Evolutionary conservation across 2,113 vertebrate species (phyloP), one percentile per base, ranked within the genome.

Genomic region (Erpornis zantholeuca): DNA sequence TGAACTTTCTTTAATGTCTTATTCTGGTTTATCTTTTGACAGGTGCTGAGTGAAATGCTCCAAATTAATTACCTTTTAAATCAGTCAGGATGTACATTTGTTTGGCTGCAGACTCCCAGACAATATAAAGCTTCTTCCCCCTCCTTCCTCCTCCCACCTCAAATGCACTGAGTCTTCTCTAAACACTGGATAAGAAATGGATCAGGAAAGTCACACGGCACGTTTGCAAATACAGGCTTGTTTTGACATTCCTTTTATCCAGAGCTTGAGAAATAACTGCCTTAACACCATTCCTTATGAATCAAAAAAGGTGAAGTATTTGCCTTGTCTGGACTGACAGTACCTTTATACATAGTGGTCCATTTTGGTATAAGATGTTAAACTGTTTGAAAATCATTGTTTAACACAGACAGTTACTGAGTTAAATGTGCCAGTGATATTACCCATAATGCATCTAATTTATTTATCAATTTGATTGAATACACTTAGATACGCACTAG

Each of bases 21-120:
- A 71, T 38, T 69, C 53, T 50, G 52, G 19, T 92, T 97, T 97
- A 95, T 97, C 95, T 95, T 95, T 83, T 24, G 70, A 13, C 94
- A 97, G 88, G 94, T 96, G 92, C 91, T 88, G 66, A 95, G 65
- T 94, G 97, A 97, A 97, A 97, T 92, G 68, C 50, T 96, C 77
- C 54, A 83, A 91, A 68, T 35, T 87, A 86, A 97, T 92, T 78
- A 92, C 88, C 64, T 90, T 95, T 97, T 96, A 96, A 94, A 96
- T 91, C 50, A 94, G 88, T 75, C 47, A 57, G 93, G 63, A 84
- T 68, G 38, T 90, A 86, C 90, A 6, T 80, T 82, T 61, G 57
- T 87, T 91, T 82, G 75, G 49, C 85, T 57, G 53, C 36, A 29
- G 82, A 53, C 33, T 53, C 44, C 36, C 63, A 92, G 49, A 64